phyloP scores from a whole-genome alignment of 2,888 invertebrate species.

The Drosophila pseudotalamancana region DNA sequence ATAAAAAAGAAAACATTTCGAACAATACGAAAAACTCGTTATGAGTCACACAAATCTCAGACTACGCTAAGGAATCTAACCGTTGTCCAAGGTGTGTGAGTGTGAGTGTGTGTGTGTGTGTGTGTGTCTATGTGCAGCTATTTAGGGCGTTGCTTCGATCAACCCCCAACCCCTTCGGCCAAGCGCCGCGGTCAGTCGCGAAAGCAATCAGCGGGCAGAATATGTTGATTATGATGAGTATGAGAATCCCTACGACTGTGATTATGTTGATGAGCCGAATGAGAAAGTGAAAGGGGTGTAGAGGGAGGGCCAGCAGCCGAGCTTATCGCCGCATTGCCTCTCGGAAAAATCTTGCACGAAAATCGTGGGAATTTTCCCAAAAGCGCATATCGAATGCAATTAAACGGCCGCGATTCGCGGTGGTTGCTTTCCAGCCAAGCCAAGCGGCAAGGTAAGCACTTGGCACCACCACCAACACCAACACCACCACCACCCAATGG shows the following conservation, averaged over 20 bases:
- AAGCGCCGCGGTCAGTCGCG: constrained; percentile 69
- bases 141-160: constrained; percentile 48
- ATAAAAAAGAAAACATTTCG: constrained; percentile 43
- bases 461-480: constrained; percentile 38
- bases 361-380: constrained; percentile 79
- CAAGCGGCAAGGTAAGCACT: constrained; percentile 22
- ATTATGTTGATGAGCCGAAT: constrained; percentile 29
- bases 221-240: constrained; percentile 61
- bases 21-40: constrained; percentile 66
- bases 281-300: constrained; percentile 7
- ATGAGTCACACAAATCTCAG: constrained; percentile 78
- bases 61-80: constrained; percentile 44
- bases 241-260: constrained; percentile 34
- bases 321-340: constrained; percentile 40
- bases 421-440: constrained; percentile 42
- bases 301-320: constrained; percentile 25
- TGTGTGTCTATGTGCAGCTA: constrained; percentile 34
- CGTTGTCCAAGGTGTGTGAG: constrained; percentile 35
- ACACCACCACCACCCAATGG: constrained; percentile 9
- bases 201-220: constrained; percentile 71
- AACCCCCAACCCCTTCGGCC: constrained; percentile 44
- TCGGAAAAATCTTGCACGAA: constrained; percentile 66
- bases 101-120: constrained; percentile 1
- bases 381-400: constrained; percentile 78
- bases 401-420: constrained; percentile 74